phyloP scores from a whole-genome alignment of 2,113 vertebrate species.

The Mustela nigripes region DNA sequence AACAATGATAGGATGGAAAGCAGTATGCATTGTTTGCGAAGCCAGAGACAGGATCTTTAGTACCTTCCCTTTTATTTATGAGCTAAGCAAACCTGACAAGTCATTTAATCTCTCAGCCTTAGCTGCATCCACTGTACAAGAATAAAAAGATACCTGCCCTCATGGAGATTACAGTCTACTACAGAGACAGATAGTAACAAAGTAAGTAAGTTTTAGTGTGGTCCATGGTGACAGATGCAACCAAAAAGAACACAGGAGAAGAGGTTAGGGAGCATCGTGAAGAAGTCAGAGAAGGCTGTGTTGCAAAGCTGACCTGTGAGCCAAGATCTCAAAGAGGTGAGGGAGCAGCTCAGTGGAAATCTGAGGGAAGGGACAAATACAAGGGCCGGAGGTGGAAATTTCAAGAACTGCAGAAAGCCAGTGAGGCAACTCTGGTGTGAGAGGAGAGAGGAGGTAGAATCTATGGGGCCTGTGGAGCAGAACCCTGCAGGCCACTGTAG shows the following conservation, averaged over 20 bases:
- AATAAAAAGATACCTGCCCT: background rate
- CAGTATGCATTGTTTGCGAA: background rate
- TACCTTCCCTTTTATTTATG: background rate
- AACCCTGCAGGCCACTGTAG: rapidly evolving
- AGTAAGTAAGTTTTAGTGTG: background rate
- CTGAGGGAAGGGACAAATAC: no score
- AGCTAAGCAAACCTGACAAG: background rate
- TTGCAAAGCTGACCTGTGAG: background rate
- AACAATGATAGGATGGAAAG: background rate
- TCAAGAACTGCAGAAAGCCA: background rate
- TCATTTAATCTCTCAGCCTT: background rate
- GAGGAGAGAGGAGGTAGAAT: background rate
- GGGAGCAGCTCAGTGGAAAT: background rate
- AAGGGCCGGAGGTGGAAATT: background rate
- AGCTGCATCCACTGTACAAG: background rate
- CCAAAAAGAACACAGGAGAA: background rate
- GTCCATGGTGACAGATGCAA: no score
- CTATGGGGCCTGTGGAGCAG: no score
- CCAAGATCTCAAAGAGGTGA: background rate
- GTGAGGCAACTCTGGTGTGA: background rate
- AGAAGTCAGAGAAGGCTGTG: background rate
- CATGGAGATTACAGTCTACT: background rate
- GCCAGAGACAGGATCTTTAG: background rate
- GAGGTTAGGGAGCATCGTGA: background rate
- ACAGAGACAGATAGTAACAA: background rate